phyloP scores from a whole-genome alignment of 2,113 vertebrate species.

The Acanthochromis polyacanthus region DNA sequence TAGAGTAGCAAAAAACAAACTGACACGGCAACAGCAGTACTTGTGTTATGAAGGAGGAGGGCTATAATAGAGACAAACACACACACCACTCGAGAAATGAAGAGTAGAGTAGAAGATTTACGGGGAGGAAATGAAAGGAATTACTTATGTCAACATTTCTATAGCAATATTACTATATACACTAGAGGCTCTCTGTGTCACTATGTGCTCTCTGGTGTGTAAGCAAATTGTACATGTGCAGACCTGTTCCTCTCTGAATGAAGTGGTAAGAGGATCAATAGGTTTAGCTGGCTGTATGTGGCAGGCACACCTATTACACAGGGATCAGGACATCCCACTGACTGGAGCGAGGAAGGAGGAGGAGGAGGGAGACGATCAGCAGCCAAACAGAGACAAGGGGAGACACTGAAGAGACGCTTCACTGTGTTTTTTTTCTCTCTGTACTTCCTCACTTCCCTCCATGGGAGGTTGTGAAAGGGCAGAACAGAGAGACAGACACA shows the following conservation, averaged over 20 bases:
- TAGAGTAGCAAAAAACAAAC: conserved; percentile 39
- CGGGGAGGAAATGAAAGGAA: conserved; percentile 36
- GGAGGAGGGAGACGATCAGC: conserved; percentile 34
- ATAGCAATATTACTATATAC: not conserved
- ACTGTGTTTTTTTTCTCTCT: conserved; percentile 43
- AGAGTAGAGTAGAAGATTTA: conserved; percentile 36
- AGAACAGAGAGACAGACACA: conserved; percentile 56
- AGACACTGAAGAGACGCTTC: conserved; percentile 53
- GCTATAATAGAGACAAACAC: conserved; percentile 17
- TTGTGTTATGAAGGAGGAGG: conserved; percentile 30
- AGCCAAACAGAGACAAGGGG: conserved; percentile 54
- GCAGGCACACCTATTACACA: conserved; percentile 83
- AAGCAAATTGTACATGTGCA: conserved; percentile 46
- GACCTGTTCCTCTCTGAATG: conserved; percentile 56
- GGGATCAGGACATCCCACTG: conserved; percentile 86
- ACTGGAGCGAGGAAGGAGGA: conserved; percentile 74
- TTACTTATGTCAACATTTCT: conserved; percentile 45
- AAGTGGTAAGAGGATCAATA: conserved; percentile 87
- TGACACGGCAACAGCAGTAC: conserved; percentile 26
- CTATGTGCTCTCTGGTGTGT: conserved; percentile 29
- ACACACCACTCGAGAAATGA: conserved; percentile 24
- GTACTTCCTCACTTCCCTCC: conserved; percentile 57
- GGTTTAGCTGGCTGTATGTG: conserved; percentile 88
- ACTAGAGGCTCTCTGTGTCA: conserved; percentile 14
- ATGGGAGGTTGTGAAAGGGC: conserved; percentile 63